Evolutionary conservation across 2,113 vertebrate species (phyloP).

Genomic region (Seriola rivoliana): DNA sequence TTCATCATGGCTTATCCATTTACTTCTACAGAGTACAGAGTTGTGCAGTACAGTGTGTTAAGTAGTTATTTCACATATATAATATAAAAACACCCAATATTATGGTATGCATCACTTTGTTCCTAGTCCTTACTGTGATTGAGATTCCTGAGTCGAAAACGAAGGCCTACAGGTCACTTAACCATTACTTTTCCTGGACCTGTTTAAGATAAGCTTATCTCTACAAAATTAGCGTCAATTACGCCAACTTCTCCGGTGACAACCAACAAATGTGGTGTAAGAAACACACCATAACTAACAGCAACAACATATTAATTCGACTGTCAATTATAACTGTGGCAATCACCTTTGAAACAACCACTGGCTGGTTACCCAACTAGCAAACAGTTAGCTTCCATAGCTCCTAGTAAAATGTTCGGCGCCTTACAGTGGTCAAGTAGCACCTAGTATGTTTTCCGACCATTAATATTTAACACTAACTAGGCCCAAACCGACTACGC

Average conservation of each 20-base stretch:
- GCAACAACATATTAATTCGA: too few relatives aligned
- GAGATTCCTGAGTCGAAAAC: background rate
- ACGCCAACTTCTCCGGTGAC: background rate
- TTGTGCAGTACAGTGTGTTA: background rate
- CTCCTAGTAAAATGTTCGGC: background rate
- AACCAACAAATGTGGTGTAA: constrained; percentile 27
- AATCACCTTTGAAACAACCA: background rate
- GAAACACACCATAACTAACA: background rate
- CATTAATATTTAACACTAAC: background rate
- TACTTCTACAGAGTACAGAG: background rate
- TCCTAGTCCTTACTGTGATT: background rate
- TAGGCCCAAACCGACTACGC: background rate
- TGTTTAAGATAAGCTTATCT: background rate
- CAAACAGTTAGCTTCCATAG: constrained; percentile 41
- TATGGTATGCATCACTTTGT: background rate
- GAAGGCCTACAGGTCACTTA: constrained; percentile 14
- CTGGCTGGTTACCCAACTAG: constrained; percentile 22
- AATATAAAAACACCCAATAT: background rate
- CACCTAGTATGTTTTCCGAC: background rate
- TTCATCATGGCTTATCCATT: background rate
- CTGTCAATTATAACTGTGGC: background rate
- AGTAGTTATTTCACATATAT: background rate
- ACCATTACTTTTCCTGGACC: constrained; percentile 2
- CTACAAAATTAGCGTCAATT: background rate
- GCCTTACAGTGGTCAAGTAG: background rate